Percentiles rank a stretch among this genome's conserved stretches.
These are phyloP conservation scores for Ridgeia piscesae DNA, from an alignment of 1,140 invertebrate genomes.

Conservation along the genomic window DNA sequence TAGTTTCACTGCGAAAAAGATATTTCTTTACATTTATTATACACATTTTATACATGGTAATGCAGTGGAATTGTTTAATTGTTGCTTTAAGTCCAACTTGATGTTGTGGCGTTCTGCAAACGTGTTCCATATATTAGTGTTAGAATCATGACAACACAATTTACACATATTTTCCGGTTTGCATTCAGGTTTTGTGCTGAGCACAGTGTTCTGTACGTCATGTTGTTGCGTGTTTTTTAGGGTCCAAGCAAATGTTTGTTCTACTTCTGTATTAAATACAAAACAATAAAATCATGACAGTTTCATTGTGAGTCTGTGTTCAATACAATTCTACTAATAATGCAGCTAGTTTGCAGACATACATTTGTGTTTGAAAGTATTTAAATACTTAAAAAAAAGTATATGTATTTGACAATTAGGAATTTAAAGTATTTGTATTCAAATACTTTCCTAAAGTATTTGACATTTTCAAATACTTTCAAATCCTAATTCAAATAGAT, in stretches of 20 bases:
- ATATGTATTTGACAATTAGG: too few relatives aligned
- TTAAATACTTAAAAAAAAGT: too few relatives aligned
- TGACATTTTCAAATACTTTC: too few relatives aligned
- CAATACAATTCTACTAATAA: neutral
- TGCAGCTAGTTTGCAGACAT: too few relatives aligned
- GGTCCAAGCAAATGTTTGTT: neutral
- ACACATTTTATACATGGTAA: neutral
- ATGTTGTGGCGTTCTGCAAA: neutral
- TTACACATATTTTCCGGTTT: neutral
- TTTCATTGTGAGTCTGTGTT: neutral
- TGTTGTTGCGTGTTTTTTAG: neutral
- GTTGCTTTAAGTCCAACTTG: neutral
- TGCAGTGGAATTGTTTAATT: neutral
- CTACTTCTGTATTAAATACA: neutral
- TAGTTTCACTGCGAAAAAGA: neutral
- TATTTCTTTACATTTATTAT: neutral
- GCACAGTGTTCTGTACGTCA: neutral
- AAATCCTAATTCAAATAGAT: too few relatives aligned
- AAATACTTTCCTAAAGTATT: too few relatives aligned
- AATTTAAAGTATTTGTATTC: too few relatives aligned
- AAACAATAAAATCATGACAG: neutral
- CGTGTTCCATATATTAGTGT: neutral
- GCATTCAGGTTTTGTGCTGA: neutral
- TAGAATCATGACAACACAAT: neutral
- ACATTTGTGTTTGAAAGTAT: too few relatives aligned